A percentile compares a stretch with the other conserved stretches of the same genome.
Conservation (phyloP, 2,797 vertebrate species). For the Astyanax mexicanus region DNA sequence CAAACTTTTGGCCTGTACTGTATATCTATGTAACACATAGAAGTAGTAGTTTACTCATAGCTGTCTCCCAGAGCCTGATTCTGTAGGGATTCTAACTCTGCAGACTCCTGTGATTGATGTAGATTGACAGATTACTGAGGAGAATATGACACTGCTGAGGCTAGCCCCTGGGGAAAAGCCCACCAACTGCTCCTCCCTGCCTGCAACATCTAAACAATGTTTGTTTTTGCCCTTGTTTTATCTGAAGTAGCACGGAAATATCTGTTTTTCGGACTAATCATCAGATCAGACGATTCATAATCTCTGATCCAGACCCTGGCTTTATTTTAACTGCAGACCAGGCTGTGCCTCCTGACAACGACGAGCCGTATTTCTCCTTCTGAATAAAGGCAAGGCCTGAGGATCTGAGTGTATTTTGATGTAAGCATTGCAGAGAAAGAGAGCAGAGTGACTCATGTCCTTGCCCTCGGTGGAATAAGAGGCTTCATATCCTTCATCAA, state of each 20-base stretch:
- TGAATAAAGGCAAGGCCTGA: not conserved
- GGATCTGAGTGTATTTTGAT: conserved; percentile 16
- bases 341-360: not conserved
- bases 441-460: not conserved
- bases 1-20: not conserved
- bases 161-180: not conserved
- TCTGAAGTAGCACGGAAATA: not conserved
- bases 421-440: conserved; percentile 1
- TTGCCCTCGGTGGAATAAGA: not conserved
- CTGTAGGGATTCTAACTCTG: not conserved
- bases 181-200: not conserved
- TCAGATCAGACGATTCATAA: not conserved
- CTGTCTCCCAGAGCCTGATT: not conserved
- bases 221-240: not conserved
- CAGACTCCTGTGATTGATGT: not conserved
- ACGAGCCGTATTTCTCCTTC: not conserved
- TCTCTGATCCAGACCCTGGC: not conserved
- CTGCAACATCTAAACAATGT: not conserved
- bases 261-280: conserved; percentile 20
- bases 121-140: not conserved
- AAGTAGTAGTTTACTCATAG: not conserved
- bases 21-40: not conserved
- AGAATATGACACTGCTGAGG: not conserved
- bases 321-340: not conserved
- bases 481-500: conserved; percentile 12